phyloP scores from a whole-genome alignment of 2,888 invertebrate genomes.

The Mystacides longicornis region DNA sequence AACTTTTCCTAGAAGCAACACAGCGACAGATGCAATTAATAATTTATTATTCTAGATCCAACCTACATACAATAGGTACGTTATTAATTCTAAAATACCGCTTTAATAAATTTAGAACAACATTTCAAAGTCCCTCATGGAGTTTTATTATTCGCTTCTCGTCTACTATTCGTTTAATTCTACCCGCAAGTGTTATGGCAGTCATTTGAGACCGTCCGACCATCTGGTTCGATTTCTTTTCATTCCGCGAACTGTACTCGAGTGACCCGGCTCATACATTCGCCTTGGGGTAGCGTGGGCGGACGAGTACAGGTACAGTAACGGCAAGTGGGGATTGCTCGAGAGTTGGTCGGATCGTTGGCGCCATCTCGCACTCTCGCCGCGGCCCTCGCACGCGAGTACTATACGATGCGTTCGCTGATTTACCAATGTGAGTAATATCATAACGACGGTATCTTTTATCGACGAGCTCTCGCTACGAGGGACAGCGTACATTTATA shows the following conservation, averaged over 20 bases:
- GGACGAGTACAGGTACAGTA: conserved; percentile 17
- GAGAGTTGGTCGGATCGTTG: conserved; percentile 12
- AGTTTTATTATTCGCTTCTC: not conserved
- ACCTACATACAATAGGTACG: not conserved
- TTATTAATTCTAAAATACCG: conserved; percentile 1
- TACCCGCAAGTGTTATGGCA: not conserved
- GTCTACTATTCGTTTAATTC: not conserved
- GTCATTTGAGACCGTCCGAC: not conserved
- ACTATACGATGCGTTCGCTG: not conserved
- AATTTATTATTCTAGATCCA: too few species aligned
- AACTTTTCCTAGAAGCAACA: too few species aligned
- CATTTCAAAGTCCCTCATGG: not conserved
- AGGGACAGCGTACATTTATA: too few species aligned
- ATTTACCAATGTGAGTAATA: too few species aligned
- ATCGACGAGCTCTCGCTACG: too few species aligned
- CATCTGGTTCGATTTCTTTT: conserved; percentile 8
- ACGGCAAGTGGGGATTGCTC: conserved; percentile 7
- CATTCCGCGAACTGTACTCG: conserved; percentile 9
- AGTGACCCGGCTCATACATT: conserved; percentile 11
- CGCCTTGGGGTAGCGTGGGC: conserved; percentile 13
- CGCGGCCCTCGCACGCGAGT: not conserved
- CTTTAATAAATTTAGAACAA: conserved; percentile 1
- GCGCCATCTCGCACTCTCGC: conserved; percentile 13
- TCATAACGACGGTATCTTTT: too few species aligned
- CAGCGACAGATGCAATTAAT: too few species aligned